phyloP scores from a whole-genome alignment of 2,797 vertebrate species.

The Enteromius anoplus region DNA sequence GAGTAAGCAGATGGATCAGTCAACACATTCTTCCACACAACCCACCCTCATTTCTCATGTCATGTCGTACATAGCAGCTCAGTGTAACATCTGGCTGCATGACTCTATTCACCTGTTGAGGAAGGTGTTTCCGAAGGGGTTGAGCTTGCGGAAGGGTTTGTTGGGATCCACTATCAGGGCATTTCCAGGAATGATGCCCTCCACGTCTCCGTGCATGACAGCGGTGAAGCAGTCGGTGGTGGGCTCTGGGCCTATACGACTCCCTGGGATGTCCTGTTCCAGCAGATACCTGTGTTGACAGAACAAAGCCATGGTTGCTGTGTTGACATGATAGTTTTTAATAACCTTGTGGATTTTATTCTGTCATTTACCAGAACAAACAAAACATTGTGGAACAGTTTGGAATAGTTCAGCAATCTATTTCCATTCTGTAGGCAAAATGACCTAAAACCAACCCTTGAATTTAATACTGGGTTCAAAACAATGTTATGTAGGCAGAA shows the following conservation, averaged over 20 bases:
- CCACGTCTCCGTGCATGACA: constrained; percentile 90
- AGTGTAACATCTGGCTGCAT: constrained; percentile 17
- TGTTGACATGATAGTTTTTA: constrained; percentile 8
- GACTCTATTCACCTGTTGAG: constrained; percentile 85
- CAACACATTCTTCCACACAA: constrained; percentile 30
- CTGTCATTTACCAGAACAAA: neutral
- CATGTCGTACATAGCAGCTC: neutral
- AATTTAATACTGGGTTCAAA: neutral
- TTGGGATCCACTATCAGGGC: constrained; percentile 92
- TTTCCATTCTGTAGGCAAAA: neutral
- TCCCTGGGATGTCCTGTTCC: constrained; percentile 92
- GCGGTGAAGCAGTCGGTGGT: constrained; percentile 95
- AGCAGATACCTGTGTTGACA: constrained; percentile 82
- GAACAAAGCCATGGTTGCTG: constrained; percentile 20
- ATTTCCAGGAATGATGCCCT: constrained; percentile 88
- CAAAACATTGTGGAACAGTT: neutral
- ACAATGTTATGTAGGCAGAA: neutral
- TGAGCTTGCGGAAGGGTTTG: constrained; percentile 94
- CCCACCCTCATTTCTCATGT: constrained; percentile 11
- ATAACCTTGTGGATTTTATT: constrained; percentile 1
- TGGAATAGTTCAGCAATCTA: neutral
- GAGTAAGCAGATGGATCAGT: constrained; percentile 21
- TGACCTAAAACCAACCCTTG: neutral
- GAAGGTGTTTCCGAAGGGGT: constrained; percentile 93
- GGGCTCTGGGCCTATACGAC: constrained; percentile 90